Conservation (phyloP, 2,888 invertebrate genomes). For the Folsomia candida region DNA sequence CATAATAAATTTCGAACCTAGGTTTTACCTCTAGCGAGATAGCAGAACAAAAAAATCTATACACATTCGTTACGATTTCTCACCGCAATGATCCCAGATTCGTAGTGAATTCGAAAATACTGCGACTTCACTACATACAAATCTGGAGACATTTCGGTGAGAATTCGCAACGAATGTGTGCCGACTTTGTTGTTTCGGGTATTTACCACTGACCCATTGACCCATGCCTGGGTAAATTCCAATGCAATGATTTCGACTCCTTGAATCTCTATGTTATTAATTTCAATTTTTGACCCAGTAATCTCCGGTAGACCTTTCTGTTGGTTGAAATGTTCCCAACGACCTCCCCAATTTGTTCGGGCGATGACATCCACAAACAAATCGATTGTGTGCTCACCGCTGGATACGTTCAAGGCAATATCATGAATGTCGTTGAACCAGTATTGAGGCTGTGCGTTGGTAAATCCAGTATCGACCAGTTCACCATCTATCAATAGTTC, state of each 20-base stretch:
- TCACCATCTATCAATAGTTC: conserved; percentile 30
- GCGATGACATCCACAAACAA: conserved; percentile 58
- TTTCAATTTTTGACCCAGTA: conserved; percentile 52
- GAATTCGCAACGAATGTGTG: too few relatives aligned
- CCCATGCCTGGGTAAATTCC: conserved; percentile 59
- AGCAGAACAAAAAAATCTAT: too few relatives aligned
- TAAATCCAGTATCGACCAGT: conserved; percentile 14
- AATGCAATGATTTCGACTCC: conserved; percentile 58
- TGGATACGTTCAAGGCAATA: conserved; percentile 6
- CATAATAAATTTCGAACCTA: too few relatives aligned
- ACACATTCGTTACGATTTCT: too few relatives aligned
- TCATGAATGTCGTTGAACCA: conserved; percentile 32
- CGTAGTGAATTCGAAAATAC: too few relatives aligned
- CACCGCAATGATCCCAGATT: too few relatives aligned
- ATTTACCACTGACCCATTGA: conserved; percentile 50
- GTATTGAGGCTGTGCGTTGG: conserved; percentile 12
- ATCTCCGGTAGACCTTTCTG: conserved; percentile 57
- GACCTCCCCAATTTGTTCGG: conserved; percentile 55
- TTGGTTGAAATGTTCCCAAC: conserved; percentile 55
- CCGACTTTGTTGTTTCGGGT: too few relatives aligned
- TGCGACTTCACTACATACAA: too few relatives aligned
- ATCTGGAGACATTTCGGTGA: too few relatives aligned
- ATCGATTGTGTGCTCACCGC: conserved; percentile 48
- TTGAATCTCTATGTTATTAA: conserved; percentile 54
- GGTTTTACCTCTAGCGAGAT: too few relatives aligned